Evolutionary conservation across 2,888 invertebrate genomes (phyloP).

Genomic region (Altica lythri): DNA sequence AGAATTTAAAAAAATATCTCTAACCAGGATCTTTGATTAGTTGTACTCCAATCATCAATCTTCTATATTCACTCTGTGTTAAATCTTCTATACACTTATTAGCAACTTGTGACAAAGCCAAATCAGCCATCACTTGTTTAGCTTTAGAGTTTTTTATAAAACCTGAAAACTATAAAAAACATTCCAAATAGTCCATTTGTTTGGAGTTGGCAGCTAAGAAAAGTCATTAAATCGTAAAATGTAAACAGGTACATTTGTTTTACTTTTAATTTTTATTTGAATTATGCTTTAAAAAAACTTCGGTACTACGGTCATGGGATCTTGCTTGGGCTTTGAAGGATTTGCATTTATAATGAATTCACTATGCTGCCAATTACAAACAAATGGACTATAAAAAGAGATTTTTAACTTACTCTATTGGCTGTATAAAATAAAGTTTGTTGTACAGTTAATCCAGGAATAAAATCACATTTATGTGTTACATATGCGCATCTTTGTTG

Average conservation of each 20-base stretch:
- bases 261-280: too few relatives aligned
- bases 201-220: too few relatives aligned
- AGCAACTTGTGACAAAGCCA: constrained; percentile 90
- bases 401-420: constrained; percentile 64
- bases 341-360: too few relatives aligned
- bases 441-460: constrained; percentile 85
- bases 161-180: constrained; percentile 55
- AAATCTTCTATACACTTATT: constrained; percentile 82
- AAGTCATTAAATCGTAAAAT: too few relatives aligned
- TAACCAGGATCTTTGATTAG: constrained; percentile 91
- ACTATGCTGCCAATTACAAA: too few relatives aligned
- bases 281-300: too few relatives aligned
- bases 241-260: too few relatives aligned
- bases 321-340: too few relatives aligned
- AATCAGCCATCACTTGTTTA: constrained; percentile 88
- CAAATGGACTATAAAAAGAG: too few relatives aligned
- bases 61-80: constrained; percentile 85
- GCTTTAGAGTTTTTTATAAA: constrained; percentile 84
- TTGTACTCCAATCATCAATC: constrained; percentile 90
- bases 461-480: constrained; percentile 80
- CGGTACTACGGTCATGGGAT: too few relatives aligned
- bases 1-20: too few relatives aligned
- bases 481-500: constrained; percentile 88
- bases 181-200: too few relatives aligned
- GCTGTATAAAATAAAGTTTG: constrained; percentile 84